Evolutionary conservation across 2,797 vertebrate species (phyloP).

Genomic region (Eurystomus glaucurus): DNA sequence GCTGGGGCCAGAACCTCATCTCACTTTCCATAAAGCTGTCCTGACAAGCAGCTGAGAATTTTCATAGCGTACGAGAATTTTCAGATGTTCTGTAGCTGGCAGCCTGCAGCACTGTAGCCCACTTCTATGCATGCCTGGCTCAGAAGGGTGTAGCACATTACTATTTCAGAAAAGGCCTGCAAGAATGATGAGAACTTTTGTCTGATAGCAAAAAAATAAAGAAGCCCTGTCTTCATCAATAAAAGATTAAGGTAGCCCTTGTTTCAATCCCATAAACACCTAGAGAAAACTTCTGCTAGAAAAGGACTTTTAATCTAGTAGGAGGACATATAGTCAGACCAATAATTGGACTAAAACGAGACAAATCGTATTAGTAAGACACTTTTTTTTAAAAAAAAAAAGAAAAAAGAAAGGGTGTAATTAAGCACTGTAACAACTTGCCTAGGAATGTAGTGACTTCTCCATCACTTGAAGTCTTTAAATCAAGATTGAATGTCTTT

Average conservation of each 20-base stretch:
- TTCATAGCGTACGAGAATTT: background rate
- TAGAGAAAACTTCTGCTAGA: background rate
- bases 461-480: constrained; percentile 52
- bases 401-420: background rate
- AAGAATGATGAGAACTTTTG: background rate
- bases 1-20: constrained; percentile 46
- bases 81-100: constrained; percentile 33
- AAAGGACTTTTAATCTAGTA: background rate
- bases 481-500: constrained; percentile 54
- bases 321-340: background rate
- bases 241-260: background rate
- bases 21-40: constrained; percentile 55
- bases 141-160: background rate
- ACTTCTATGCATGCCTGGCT: background rate
- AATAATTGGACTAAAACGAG: background rate
- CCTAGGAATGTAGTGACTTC: constrained; percentile 31
- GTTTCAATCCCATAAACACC: background rate
- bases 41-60: constrained; percentile 53
- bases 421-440: constrained; percentile 23
- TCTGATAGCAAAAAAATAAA: background rate
- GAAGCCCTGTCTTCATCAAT: background rate
- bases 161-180: background rate
- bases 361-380: background rate
- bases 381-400: background rate
- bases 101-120: background rate